These are phyloP conservation scores for Zaprionus tsacasi DNA, from an alignment of 1,140 invertebrate genomes.

Conservation along the genomic window DNA sequence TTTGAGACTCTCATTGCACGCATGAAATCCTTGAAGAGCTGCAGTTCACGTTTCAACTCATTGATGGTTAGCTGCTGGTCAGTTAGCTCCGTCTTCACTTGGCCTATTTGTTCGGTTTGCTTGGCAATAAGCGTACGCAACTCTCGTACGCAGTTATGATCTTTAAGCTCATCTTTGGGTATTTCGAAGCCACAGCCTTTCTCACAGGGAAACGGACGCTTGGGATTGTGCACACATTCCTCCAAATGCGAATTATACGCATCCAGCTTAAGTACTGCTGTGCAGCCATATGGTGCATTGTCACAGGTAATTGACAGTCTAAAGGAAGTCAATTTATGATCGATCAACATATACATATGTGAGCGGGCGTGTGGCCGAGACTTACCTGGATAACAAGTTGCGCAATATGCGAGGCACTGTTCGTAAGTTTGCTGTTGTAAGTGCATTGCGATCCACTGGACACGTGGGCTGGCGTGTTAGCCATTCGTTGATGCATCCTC, in stretches of 20 bases:
- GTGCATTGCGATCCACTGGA: conserved; percentile 95
- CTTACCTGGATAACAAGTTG: conserved; percentile 93
- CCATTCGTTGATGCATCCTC: conserved; percentile 97
- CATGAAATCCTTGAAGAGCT: conserved; percentile 95
- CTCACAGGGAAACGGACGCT: conserved; percentile 95
- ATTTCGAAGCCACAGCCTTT: conserved; percentile 96
- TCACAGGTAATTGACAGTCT: conserved; percentile 95
- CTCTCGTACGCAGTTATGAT: conserved; percentile 97
- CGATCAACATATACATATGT: neutral
- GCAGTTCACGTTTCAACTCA: conserved; percentile 94
- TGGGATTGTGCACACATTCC: conserved; percentile 97
- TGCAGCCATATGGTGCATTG: conserved; percentile 94
- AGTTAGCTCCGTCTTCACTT: conserved; percentile 93
- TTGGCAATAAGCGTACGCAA: conserved; percentile 92
- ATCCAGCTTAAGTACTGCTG: conserved; percentile 93
- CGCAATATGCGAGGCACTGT: conserved; percentile 96
- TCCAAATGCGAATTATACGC: conserved; percentile 91
- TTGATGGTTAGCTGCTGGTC: conserved; percentile 94
- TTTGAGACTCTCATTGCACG: conserved; percentile 94
- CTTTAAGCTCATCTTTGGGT: conserved; percentile 96
- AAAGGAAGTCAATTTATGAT: neutral
- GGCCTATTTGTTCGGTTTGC: conserved; percentile 93
- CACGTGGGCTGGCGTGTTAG: conserved; percentile 95
- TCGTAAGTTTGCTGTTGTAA: conserved; percentile 93
- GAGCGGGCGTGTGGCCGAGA: conserved; percentile 13